Percentiles rank a stretch among this genome's conserved stretches.
Conservation (phyloP, 2,797 vertebrate species). For the Loriculus beryllinus region DNA sequence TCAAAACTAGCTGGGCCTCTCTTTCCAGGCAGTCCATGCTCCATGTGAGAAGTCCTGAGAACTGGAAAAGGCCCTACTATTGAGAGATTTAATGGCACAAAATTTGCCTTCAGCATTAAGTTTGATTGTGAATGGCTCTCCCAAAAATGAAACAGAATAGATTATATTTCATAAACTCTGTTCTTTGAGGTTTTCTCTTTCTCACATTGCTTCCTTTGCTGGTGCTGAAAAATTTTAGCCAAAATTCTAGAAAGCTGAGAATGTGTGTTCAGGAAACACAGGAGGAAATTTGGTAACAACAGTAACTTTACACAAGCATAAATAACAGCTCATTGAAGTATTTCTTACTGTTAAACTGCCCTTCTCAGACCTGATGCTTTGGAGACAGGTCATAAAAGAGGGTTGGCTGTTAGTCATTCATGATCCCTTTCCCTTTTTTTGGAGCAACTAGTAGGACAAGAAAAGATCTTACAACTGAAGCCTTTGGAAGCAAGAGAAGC, state of each 20-base stretch:
- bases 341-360: neutral
- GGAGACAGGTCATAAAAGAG: neutral
- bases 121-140: neutral
- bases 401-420: neutral
- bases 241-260: neutral
- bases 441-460: neutral
- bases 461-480: neutral
- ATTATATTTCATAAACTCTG: neutral
- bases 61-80: neutral
- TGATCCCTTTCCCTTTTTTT: neutral
- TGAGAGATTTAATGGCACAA: neutral
- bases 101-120: neutral
- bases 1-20: neutral
- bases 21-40: neutral
- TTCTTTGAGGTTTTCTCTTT: constrained; percentile 13
- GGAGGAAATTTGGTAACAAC: neutral
- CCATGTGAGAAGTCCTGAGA: neutral
- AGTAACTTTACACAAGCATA: neutral
- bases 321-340: neutral
- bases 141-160: constrained; percentile 8
- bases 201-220: neutral
- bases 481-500: neutral
- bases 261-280: neutral
- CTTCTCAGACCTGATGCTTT: neutral
- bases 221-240: neutral